Base-by-base conservation (phyloP, 2,888 invertebrate genomes). In the Scaptomyza reducta region DNA sequence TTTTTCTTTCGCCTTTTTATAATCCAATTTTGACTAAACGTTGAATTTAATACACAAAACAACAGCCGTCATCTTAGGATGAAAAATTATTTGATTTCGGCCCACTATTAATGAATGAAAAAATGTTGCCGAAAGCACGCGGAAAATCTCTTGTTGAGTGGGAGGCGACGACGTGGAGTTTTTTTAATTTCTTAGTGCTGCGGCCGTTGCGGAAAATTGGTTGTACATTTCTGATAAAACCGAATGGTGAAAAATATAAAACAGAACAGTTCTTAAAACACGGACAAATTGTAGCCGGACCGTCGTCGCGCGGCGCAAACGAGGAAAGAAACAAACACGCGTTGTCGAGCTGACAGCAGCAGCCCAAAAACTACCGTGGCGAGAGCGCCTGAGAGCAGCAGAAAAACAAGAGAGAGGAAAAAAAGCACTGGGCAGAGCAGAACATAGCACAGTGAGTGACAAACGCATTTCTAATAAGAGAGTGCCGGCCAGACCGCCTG, bases 291-390 rank as follows among this genome's bases (percentile, higher is more conserved):
- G 58, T 80, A 71, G 75, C 72, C 80, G 88, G 86, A 85, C 87
- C 70, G 72, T 83, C 83, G 78, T 77, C 81, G 74, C 81, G 74
- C 84, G 81, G 82, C 74, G 77, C 80, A 83, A 86, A 80, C 82
- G 82, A 82, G 82, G 86, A 86, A 86, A 86, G 82, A 82, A 82
- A 80, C 86, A 67, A 80, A 79, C 84, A 78, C 78, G 70, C 73
- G 83, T 65, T 61, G 62, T 55, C 75, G 68, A 77, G 50, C 59
- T 61, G 42, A 60, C 47, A 45, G 51, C 67, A 55, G 65, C 75
- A 72, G 72, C 81, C 65, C 54, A 79, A 82, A 82, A 82, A 77
- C 74, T 60, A 78, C 65, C 67, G 64, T 60, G 58, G 27, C 50
- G 54, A 46, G 67, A 66, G 63, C 55, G 60, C n/a, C 27, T 35